Evolutionary conservation across 1,140 invertebrate genomes (phyloP).

Genomic region (Dryas iulia): DNA sequence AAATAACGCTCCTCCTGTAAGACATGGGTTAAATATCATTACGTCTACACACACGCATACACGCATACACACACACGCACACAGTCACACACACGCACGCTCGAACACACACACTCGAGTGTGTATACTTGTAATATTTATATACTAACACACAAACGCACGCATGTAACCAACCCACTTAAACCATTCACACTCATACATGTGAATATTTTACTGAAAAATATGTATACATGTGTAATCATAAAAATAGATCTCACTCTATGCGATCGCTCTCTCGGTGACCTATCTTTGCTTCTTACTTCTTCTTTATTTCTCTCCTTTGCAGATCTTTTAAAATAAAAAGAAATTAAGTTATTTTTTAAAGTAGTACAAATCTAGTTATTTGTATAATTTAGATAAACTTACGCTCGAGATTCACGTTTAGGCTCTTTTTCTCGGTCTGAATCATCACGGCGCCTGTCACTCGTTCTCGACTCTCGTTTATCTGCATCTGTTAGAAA

Average conservation of each 20-base stretch:
- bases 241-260: slow-evolving; percentile 61
- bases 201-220: no score
- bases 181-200: no score
- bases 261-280: slow-evolving; percentile 66
- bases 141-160: no score
- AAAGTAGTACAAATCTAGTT: no score
- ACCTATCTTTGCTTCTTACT: slow-evolving; percentile 61
- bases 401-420: slow-evolving; percentile 68
- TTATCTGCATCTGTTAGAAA: slow-evolving; percentile 54
- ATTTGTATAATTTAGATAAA: slow-evolving; percentile 3
- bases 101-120: no score
- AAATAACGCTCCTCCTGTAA: slow-evolving; percentile 69
- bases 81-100: neutral
- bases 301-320: slow-evolving; percentile 71
- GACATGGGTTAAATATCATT: neutral
- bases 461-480: slow-evolving; percentile 55
- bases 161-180: no score
- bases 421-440: slow-evolving; percentile 67
- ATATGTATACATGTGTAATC: no score
- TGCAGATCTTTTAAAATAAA: slow-evolving; percentile 35
- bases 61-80: no score
- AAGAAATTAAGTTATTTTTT: no score
- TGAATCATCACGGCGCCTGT: slow-evolving; percentile 62
- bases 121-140: no score
- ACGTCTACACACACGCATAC: neutral